phyloP scores from a whole-genome alignment of 2,888 invertebrate species.

The Diplolepis rosae region DNA sequence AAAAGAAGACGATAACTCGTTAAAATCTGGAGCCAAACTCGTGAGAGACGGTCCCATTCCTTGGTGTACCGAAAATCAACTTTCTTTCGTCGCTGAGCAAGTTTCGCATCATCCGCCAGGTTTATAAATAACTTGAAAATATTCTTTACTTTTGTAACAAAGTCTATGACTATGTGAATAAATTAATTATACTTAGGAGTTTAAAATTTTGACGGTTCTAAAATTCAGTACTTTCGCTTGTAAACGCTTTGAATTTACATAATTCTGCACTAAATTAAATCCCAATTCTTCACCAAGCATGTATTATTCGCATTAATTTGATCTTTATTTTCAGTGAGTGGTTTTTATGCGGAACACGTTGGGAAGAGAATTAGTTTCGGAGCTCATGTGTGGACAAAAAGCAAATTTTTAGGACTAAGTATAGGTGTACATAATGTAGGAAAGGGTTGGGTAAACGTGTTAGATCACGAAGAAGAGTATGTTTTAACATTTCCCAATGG shows the following conservation, averaged over 20 bases:
- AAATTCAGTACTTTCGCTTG: neutral
- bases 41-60: constrained; percentile 91
- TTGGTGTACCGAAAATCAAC: constrained; percentile 90
- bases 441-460: constrained; percentile 90
- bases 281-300: too few relatives aligned
- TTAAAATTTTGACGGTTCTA: neutral
- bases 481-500: constrained; percentile 98
- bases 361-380: constrained; percentile 92
- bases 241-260: neutral
- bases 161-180: too few relatives aligned
- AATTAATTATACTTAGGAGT: too few relatives aligned
- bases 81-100: constrained; percentile 97
- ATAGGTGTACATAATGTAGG: constrained; percentile 99
- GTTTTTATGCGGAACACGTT: constrained; percentile 98
- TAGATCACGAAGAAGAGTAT: constrained; percentile 95
- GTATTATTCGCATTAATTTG: neutral
- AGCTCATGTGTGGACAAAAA: constrained; percentile 99
- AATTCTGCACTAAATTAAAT: too few relatives aligned
- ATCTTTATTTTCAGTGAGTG: constrained; percentile 83
- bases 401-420: constrained; percentile 97
- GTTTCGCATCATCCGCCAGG: constrained; percentile 99
- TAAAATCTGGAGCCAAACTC: constrained; percentile 49
- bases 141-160: too few relatives aligned
- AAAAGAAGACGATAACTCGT: constrained; percentile 50
- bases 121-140: too few relatives aligned